phyloP scores from a whole-genome alignment of 1,140 invertebrate species.

The Microplitis mediator region DNA sequence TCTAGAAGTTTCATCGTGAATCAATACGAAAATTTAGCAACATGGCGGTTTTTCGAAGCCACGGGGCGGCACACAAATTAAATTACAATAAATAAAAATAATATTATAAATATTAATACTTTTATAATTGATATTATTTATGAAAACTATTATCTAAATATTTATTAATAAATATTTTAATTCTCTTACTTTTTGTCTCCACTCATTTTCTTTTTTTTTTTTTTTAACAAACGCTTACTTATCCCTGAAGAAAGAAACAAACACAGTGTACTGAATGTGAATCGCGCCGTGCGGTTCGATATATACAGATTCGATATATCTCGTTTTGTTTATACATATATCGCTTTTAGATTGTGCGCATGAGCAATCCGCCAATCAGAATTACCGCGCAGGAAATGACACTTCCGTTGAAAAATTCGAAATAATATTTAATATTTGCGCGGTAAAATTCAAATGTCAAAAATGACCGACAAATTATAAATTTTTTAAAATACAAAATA shows the following conservation, averaged over 20 bases:
- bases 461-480: too few relatives aligned
- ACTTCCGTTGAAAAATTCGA: too few relatives aligned
- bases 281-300: slow-evolving; percentile 35
- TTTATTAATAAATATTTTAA: background rate
- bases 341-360: slow-evolving; percentile 24
- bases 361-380: too few relatives aligned
- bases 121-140: background rate
- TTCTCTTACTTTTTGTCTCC: slow-evolving; percentile 58
- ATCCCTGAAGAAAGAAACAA: slow-evolving; percentile 44
- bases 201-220: slow-evolving; percentile 47
- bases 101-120: background rate
- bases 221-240: slow-evolving; percentile 25
- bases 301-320: slow-evolving; percentile 35
- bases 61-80: slow-evolving; percentile 33
- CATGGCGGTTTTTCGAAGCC: slow-evolving; percentile 52
- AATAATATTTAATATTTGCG: too few relatives aligned
- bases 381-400: too few relatives aligned
- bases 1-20: slow-evolving; percentile 54
- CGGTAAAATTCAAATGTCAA: too few relatives aligned
- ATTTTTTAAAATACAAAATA: too few relatives aligned
- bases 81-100: background rate
- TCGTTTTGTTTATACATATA: slow-evolving; percentile 41
- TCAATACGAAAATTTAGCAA: slow-evolving; percentile 56
- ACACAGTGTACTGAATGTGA: slow-evolving; percentile 39
- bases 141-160: background rate